Base-by-base conservation (phyloP, 2,797 vertebrate species). In the Pseudochromis fuscus region DNA sequence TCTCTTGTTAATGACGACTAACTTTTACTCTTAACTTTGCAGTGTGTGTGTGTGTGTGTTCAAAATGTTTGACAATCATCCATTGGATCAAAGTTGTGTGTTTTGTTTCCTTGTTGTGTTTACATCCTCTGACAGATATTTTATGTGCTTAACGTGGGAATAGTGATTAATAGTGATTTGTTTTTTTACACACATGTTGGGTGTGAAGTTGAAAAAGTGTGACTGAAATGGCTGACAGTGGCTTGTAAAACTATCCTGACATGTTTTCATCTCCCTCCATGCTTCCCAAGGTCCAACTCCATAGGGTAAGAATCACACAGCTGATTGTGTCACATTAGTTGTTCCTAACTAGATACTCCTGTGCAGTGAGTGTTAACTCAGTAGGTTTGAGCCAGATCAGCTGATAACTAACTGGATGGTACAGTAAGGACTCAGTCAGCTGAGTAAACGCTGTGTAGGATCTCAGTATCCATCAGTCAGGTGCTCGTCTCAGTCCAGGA, bases 271-370 rank as follows among this genome's bases (percentile, higher is more conserved):
- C 75, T 79, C 58, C 72, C 82, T 51, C 30, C 89, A 66, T 91
- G 94, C 95, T 90, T 89, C 90, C 84, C 72, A 93, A 99, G 97
- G 87, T 96, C 96, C 5, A 95, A 96, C 90, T 97, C 97, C 21
- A 95, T 98, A 82, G 88, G 97, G 97, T 99, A 98, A 98, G 97
- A 86, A 35, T 40, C 21, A 8, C 71, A 60, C 76, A 30, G 69
- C 57, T 66, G 60, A 48, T 76, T 61, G 25, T 42, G 52, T 64
- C 68, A 46, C 52, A 50, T 55, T 58, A 70, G 62, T 51, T 21
- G 45, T 30, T 49, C 56, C 27, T 37, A 0, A 31, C 0, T 51
- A 4, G 72, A 58, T 15, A 33, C 23, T 57, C 44, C 62, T 7
- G 50, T 35, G 19, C 38, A 25, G 46, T 5, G 21, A 64, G 48